Percentiles rank a stretch among this genome's conserved stretches.
phyloP scores from a whole-genome alignment of 2,797 vertebrate species.

The Pygocentrus nattereri region DNA sequence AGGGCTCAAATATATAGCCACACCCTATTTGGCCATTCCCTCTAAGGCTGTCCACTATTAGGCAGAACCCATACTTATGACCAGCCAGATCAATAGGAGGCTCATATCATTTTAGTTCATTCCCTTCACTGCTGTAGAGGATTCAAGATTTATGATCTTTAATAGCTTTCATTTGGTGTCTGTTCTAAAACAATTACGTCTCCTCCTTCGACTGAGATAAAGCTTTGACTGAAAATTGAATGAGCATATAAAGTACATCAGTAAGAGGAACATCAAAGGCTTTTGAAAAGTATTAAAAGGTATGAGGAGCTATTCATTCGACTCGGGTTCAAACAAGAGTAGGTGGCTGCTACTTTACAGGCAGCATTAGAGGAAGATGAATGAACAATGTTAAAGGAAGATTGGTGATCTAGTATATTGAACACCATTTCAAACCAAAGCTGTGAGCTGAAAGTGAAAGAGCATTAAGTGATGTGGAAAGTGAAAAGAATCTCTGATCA shows the following conservation, averaged over 20 bases:
- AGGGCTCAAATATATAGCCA: conserved; percentile 12
- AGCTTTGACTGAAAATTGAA: conserved; percentile 43
- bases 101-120: conserved; percentile 45
- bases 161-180: conserved; percentile 66
- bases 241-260: conserved; percentile 23
- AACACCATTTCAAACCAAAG: background rate
- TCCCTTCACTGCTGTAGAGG: conserved; percentile 46
- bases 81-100: conserved; percentile 52
- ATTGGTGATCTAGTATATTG: background rate
- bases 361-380: background rate
- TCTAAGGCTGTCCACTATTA: conserved; percentile 18
- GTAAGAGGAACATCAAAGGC: conserved; percentile 29
- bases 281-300: conserved; percentile 26
- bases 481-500: no score
- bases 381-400: background rate
- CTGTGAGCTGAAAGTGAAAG: no score
- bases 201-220: conserved; percentile 21
- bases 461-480: no score
- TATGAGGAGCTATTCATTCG: conserved; percentile 7
- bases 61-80: conserved; percentile 31
- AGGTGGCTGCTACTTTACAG: background rate
- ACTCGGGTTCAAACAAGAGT: background rate
- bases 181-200: conserved; percentile 49
- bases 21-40: conserved; percentile 8
- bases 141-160: conserved; percentile 70